These are phyloP conservation scores for Eriosoma lanigerum DNA, from an alignment of 1,140 invertebrate genomes.

Conservation along the genomic window DNA sequence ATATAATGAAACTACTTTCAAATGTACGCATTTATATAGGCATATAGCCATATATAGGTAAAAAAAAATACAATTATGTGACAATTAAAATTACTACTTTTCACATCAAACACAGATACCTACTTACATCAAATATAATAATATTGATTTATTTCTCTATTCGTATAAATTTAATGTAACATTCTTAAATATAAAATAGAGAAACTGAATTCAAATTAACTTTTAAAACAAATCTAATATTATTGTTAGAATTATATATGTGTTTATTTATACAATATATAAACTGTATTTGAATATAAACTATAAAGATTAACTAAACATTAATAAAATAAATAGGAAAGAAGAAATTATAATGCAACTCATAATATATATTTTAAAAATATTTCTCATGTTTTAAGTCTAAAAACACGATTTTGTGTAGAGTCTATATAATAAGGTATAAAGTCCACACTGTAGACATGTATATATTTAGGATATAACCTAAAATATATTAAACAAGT, in stretches of 20 bases:
- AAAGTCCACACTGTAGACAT: too few relatives aligned
- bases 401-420: too few relatives aligned
- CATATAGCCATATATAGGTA: background rate
- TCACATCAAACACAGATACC: background rate
- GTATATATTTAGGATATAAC: too few relatives aligned
- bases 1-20: constrained; percentile 25
- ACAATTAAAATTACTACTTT: background rate
- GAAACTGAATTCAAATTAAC: background rate
- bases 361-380: too few relatives aligned
- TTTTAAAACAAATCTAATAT: background rate
- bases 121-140: background rate
- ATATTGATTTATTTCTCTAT: background rate
- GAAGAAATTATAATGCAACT: background rate
- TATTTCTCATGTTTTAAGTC: too few relatives aligned
- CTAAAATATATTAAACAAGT: too few relatives aligned
- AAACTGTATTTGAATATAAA: too few relatives aligned
- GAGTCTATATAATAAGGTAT: too few relatives aligned
- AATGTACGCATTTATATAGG: background rate
- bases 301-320: too few relatives aligned
- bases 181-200: background rate
- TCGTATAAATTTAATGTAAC: background rate
- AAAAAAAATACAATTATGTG: constrained; percentile 1
- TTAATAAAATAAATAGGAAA: background rate
- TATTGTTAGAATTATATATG: background rate
- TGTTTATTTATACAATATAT: background rate